Evolutionary conservation across 2,888 invertebrate species (phyloP).

Genomic region (Xylota sylvarum): DNA sequence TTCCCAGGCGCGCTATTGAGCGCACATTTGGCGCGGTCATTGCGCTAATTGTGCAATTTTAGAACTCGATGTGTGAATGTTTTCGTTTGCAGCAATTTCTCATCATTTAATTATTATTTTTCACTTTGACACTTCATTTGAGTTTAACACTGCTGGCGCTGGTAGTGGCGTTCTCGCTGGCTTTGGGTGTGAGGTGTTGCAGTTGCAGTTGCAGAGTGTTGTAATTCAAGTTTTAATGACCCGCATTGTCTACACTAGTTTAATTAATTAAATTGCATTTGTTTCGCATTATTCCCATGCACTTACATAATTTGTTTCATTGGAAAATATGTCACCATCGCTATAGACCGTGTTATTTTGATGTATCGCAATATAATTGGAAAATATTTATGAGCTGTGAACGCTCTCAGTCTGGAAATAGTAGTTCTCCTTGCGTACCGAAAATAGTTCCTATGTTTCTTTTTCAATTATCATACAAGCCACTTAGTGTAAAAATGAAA

Average conservation of each 20-base stretch:
- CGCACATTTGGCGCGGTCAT: constrained; percentile 72
- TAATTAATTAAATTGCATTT: constrained; percentile 64
- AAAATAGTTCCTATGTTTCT: constrained; percentile 5
- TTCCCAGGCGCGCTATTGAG: constrained; percentile 60
- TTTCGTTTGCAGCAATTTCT: constrained; percentile 59
- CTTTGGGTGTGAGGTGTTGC: constrained; percentile 1
- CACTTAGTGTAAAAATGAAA: constrained; percentile 48
- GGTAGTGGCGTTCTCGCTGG: too few species aligned
- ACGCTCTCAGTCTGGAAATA: not conserved
- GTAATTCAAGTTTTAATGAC: constrained; percentile 62
- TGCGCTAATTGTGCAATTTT: constrained; percentile 77
- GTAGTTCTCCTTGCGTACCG: constrained; percentile 4
- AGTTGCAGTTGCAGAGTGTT: constrained; percentile 20
- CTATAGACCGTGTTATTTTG: not conserved
- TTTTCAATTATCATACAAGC: constrained; percentile 59
- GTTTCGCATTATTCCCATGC: constrained; percentile 29
- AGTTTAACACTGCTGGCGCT: not conserved
- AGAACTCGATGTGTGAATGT: constrained; percentile 65
- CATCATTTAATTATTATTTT: constrained; percentile 72
- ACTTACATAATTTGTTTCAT: constrained; percentile 56
- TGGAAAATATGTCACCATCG: constrained; percentile 49
- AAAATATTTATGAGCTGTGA: constrained; percentile 25
- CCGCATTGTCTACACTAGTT: constrained; percentile 58
- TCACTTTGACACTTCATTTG: constrained; percentile 73
- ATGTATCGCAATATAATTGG: too few species aligned